Evolutionary conservation across 2,113 vertebrate genomes (phyloP), one percentile per base, ranked within the genome.

Genomic region (Mirza zaza): DNA sequence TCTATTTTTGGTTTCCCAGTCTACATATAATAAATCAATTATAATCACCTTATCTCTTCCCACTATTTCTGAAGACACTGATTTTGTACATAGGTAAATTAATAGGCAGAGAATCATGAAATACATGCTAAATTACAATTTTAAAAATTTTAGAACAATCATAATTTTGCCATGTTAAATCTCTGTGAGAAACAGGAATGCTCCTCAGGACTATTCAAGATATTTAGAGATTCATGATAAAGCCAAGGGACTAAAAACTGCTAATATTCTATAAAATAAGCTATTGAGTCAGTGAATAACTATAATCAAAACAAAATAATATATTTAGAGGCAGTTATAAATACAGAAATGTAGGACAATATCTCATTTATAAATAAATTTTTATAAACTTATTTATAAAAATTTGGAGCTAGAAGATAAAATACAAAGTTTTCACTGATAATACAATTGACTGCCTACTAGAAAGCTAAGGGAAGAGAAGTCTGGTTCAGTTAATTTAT

Each of bases 301-400:
- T 76, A 95, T 6, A 36, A 36, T 14, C 0, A 76, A 93, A 79
- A 91, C 25, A 79, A 70, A 95, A 14, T 68, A 63, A 71, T 70
- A 65, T 84, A 96, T 42, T 83, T 87, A 67, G 27, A 83, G 20
- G 45, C 4, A 88, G 48, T 82, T 79, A 83, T 17, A 87, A 82
- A 85, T 65, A 80, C 1, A 94, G 25, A 88, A 75, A 45, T 23
- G 79, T 0, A 52, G 17, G 3, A 42, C 23, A 70, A 88, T 36
- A 29, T 9, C 10, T 27, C 27, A 59, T 68, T 71, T 67, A 6
- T 39, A 95, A 96, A 80, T 25, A 18, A 85, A 45, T 42, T 23
- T 87, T 92, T 89, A 61, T 73, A 95, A 94, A 75, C 23, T n/a
- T n/a, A n/a, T n/a, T n/a, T n/a, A n/a, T 79, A 95, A 55, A 68